Evolutionary conservation across 1,140 invertebrate genomes (phyloP), one percentile per base, ranked within the genome.

Genomic region (Mactra quadrangularis): DNA sequence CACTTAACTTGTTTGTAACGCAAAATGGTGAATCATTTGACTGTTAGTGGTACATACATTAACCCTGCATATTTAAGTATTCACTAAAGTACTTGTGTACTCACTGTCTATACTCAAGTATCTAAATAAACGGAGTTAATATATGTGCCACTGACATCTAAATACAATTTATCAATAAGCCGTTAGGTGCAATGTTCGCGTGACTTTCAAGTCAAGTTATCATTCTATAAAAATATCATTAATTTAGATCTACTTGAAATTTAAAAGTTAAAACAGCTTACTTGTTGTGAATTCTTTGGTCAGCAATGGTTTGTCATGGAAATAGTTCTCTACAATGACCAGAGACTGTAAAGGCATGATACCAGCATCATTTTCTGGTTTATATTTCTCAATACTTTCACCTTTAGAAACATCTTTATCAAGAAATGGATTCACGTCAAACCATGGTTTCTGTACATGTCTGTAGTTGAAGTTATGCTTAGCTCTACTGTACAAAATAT

Each of bases 351-450:
- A 50, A 22, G 64, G 81, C 47, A 62, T 27, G 3, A 85, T 35
- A 59, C 66, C 19, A 25, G 55, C 11, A 47, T 79, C 62, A 71
- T 57, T 27, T 70, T 70, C 22, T n/a, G 82, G n/a, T 50, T 64
- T 19, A 27, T 74, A 47, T 35, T 53, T 3, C 22, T 77, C 64
- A 45, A 59, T 13, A n/a, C 38, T 38, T 31, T 50, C 62, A 19
- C 38, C n/a, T 57, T 53, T 64, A 71, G 68, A 0, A 45, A 68
- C 27, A 57, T 82, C 77, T 47, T 31, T 81, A 35, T 87, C 83
- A 25, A 83, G 35, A 53, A 77, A 85, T 27, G 83, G 86, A 50
- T 87, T 85, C 0, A 87, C 38, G 31, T 83, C 64, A 74, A 87
- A 87, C 83, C 84, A 84, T 27, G 83, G 77, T 27, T 72, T 75